phyloP scores from a whole-genome alignment of 2,888 invertebrate genomes.

The Agriotes lineatus region DNA sequence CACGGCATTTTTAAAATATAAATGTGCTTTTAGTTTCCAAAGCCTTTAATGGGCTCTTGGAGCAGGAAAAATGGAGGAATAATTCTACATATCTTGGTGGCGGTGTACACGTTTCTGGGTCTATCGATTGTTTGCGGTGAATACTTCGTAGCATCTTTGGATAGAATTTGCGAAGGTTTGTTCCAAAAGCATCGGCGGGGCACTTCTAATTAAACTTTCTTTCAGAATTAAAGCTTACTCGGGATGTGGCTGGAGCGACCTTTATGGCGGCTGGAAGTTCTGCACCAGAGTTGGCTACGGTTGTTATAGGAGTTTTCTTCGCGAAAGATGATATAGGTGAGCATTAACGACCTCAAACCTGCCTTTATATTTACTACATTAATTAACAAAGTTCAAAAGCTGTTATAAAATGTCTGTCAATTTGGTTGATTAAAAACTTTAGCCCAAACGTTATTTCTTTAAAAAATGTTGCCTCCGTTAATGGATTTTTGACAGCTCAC shows the following conservation, averaged over 20 bases:
- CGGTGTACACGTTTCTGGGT: constrained; percentile 92
- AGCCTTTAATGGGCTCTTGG: constrained; percentile 82
- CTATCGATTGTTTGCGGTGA: constrained; percentile 96
- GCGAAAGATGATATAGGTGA: constrained; percentile 91
- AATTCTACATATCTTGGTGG: constrained; percentile 85
- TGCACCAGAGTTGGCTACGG: constrained; percentile 96
- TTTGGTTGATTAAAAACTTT: background rate
- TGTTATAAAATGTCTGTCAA: background rate
- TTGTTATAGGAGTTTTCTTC: constrained; percentile 93
- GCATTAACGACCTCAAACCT: background rate
- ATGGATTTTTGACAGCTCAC: too few relatives aligned
- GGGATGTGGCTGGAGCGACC: constrained; percentile 97
- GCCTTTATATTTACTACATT: constrained; percentile 2
- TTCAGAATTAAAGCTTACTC: constrained; percentile 84
- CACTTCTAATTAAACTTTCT: constrained; percentile 43
- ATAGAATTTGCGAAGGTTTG: constrained; percentile 93
- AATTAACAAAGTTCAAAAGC: constrained; percentile 11
- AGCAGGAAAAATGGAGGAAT: constrained; percentile 88
- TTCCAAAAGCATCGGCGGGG: background rate
- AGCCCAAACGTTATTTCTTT: too few relatives aligned
- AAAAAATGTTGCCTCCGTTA: too few relatives aligned
- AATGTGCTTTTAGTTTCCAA: constrained; percentile 77
- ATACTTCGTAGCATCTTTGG: constrained; percentile 94
- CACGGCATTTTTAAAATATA: constrained; percentile 13
- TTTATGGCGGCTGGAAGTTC: constrained; percentile 99